Conservation (phyloP, 2,888 invertebrate species). For the Helicoverpa assulta region DNA sequence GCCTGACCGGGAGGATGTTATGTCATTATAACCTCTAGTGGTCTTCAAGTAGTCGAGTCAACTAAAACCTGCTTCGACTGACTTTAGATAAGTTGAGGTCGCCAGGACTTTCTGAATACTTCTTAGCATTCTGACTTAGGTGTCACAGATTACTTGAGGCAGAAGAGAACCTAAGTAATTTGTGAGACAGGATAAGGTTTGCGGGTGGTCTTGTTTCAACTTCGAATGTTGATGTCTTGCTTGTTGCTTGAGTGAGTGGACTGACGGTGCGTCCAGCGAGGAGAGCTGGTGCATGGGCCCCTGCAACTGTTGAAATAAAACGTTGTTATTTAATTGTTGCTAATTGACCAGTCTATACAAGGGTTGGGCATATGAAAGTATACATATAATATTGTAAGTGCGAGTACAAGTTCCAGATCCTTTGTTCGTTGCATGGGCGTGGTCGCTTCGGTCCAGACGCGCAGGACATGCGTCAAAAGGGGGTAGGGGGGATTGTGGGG, state of each 20-base stretch:
- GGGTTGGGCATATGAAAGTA: no score
- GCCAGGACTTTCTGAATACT: not conserved
- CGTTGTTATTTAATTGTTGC: not conserved
- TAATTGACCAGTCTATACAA: no score
- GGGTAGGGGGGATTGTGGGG: not conserved
- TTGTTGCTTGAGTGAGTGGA: constrained; percentile 34
- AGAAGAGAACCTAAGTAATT: constrained; percentile 4
- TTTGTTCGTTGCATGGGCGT: not conserved
- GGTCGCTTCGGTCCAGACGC: not conserved
- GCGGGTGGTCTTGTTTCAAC: not conserved
- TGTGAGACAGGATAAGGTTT: constrained; percentile 18
- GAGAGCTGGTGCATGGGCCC: not conserved
- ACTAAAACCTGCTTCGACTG: not conserved
- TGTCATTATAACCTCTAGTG: not conserved
- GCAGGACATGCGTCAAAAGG: not conserved
- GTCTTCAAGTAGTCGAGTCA: not conserved
- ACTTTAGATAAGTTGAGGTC: not conserved
- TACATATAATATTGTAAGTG: no score
- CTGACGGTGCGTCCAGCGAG: constrained; percentile 22
- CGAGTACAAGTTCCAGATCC: not conserved
- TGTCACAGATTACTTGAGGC: constrained; percentile 20
- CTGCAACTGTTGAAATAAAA: not conserved
- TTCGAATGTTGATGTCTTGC: constrained; percentile 8
- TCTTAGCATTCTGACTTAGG: constrained; percentile 16
- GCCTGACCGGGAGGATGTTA: not conserved